A percentile compares a stretch with the other conserved stretches of the same genome.
phyloP scores from a whole-genome alignment of 2,888 invertebrate genomes.

The Eledona agricola region DNA sequence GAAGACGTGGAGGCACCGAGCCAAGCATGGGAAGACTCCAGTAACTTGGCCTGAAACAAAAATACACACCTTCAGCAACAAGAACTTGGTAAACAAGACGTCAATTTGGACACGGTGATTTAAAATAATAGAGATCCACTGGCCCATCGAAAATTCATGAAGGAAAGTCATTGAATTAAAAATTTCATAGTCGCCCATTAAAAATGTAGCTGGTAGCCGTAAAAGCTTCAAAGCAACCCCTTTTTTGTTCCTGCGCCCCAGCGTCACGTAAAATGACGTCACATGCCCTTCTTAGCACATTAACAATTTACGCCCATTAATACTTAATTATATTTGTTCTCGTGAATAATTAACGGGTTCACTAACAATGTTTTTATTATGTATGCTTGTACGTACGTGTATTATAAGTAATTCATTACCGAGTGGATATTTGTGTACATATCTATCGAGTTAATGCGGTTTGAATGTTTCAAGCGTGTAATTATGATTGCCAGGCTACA shows the following conservation, averaged over 20 bases:
- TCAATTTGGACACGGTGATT: constrained; percentile 15
- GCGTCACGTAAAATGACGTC: constrained; percentile 52
- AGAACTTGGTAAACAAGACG: constrained; percentile 5
- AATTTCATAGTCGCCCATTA: constrained; percentile 46
- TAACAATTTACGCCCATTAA: constrained; percentile 55
- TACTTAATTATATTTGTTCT: constrained; percentile 57
- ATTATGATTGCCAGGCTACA: constrained; percentile 40
- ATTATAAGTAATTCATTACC: constrained; percentile 50
- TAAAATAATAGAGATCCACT: constrained; percentile 32
- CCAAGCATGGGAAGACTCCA: constrained; percentile 93
- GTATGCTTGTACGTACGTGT: constrained; percentile 51
- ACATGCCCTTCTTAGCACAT: constrained; percentile 52
- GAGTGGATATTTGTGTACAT: constrained; percentile 43
- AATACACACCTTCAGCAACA: constrained; percentile 49
- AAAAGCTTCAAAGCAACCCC: constrained; percentile 53
- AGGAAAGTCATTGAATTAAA: constrained; percentile 45
- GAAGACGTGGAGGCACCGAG: constrained; percentile 89
- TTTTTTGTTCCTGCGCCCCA: constrained; percentile 46
- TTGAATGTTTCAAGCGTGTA: constrained; percentile 49
- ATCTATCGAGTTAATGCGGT: constrained; percentile 42
- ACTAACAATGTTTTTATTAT: constrained; percentile 58
- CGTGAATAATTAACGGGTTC: constrained; percentile 55
- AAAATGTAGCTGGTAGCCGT: constrained; percentile 48
- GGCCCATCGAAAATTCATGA: constrained; percentile 39
- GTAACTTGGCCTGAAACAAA: constrained; percentile 85